Percentiles rank a stretch among this genome's conserved stretches.
phyloP scores from a whole-genome alignment of 2,888 invertebrate species.

The Platycnemis pennipes region DNA sequence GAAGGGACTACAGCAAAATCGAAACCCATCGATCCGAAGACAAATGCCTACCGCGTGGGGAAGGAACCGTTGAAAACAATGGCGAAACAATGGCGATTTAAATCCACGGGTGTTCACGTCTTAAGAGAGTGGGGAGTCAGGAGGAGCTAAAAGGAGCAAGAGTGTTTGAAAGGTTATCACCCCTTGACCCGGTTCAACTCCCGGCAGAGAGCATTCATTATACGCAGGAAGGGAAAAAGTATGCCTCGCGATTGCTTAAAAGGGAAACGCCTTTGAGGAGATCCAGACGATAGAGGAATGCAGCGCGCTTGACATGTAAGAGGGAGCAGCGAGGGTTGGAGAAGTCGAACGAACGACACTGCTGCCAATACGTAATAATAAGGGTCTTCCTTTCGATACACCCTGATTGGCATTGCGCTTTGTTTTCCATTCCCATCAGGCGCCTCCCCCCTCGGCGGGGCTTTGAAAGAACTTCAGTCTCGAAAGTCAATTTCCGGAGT shows the following conservation, averaged over 20 bases:
- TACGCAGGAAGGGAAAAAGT: neutral
- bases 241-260: neutral
- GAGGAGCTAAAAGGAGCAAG: no score
- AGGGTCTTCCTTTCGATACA: neutral
- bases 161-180: no score
- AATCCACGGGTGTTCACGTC: no score
- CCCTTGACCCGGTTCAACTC: neutral
- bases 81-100: no score
- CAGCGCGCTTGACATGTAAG: neutral
- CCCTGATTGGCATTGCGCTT: neutral
- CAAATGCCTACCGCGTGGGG: no score
- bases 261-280: no score
- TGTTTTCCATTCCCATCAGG: neutral
- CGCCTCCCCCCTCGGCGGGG: neutral
- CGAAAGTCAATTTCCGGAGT: constrained; percentile 3
- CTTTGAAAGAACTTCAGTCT: neutral
- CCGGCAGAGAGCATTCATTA: neutral
- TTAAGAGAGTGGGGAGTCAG: no score
- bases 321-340: neutral
- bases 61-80: no score
- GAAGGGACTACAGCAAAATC: no score
- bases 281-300: no score
- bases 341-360: neutral
- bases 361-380: neutral
- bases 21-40: no score